Base-by-base conservation (phyloP, 2,113 vertebrate species). In the Dinomys branickii region DNA sequence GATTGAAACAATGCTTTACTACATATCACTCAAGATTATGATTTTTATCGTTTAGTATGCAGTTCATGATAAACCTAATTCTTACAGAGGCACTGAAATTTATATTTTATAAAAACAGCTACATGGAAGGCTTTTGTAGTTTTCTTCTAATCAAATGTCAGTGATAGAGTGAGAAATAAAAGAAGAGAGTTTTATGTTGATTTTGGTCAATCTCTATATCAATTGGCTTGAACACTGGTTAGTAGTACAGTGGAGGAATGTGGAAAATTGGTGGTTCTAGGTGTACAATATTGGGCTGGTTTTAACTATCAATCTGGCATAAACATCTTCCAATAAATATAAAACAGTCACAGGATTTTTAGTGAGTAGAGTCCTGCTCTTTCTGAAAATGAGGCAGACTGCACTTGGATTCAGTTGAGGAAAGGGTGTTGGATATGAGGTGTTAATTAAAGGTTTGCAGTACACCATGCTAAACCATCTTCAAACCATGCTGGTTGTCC, bases 381-480 rank as follows among this genome's bases (percentile, higher is more conserved):
- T 95, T 83, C 69, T 88, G 16, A 91, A 96, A 94, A 52, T 54
- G 8, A 82, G 77, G 77, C 58, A 44, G 65, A 59, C 63, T 82
- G 26, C 19, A 80, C 56, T 96, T 93, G 86, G 93, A 77, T 81
- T 96, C 59, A 61, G 0, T 33, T 61, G 47, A 89, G 83, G 88
- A 10, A 65, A 80, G 9, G 59, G 12, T 41, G 41, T 47, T 65
- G 35, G 63, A 24, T 86, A 7, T 13, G 80, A 96, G 80, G 93
- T 97, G 94, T 80, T 97, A 91, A 96, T 97, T 91, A 81, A 91
- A 80, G 44, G 44, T 63, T 75, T 87, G 84, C 28, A 71, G 50
- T 56, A 54, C 59, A 81, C 89, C 54, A 28, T 50, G 80, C 41
- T 84, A 47, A 93, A 75, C 56, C 85, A 44, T 22, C 69, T 95